Percentiles rank a stretch among this genome's conserved stretches.
Conservation (phyloP, 2,113 vertebrate genomes). For the Cranoglanis bouderius region DNA sequence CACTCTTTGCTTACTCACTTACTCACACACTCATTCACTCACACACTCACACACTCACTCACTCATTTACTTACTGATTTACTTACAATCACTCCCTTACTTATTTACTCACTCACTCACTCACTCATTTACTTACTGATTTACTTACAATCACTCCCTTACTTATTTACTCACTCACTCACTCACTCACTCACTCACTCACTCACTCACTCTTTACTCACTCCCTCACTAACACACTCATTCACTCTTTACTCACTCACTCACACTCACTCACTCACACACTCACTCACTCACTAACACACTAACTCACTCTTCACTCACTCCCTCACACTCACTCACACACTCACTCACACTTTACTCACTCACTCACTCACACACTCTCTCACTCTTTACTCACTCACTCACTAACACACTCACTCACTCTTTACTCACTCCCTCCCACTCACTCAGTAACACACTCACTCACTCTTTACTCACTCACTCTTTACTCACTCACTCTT, state of each 20-base stretch:
- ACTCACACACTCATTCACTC: neutral
- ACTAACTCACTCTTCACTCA: neutral
- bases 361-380: too few relatives aligned
- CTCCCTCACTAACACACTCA: neutral
- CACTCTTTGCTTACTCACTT: neutral
- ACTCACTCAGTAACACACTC: too few relatives aligned
- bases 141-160: neutral
- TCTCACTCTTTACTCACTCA: too few relatives aligned
- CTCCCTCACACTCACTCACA: neutral
- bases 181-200: too few relatives aligned
- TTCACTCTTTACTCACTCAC: neutral
- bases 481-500: too few relatives aligned
- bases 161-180: too few relatives aligned
- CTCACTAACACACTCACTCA: too few relatives aligned
- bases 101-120: neutral
- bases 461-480: too few relatives aligned
- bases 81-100: neutral
- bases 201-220: neutral
- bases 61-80: neutral
- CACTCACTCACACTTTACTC: neutral
- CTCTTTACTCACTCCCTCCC: too few relatives aligned
- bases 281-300: neutral
- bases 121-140: neutral
- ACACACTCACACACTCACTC: neutral
- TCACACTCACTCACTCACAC: neutral